Evolutionary conservation across 2,888 invertebrate genomes (phyloP), one percentile per base, ranked within the genome.

Genomic region (Oeneis ivallda): DNA sequence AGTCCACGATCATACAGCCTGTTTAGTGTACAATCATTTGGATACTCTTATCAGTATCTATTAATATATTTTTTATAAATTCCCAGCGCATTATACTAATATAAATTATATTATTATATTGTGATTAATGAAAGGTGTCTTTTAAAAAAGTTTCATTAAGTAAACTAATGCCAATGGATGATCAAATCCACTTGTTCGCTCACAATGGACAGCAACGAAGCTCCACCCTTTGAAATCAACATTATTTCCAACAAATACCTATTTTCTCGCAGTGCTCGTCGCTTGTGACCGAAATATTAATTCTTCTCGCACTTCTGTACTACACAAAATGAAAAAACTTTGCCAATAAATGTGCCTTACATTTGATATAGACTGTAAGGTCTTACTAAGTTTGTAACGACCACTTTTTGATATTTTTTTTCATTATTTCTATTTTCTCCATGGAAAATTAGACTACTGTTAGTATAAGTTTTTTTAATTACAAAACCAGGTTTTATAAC

Each of bases 131-230:
- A 8, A 41, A 41, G n/a, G 43, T 1, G n/a, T n/a, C n/a, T 15
- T 17, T 2, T 47, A 15, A 47, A 47, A 47, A 47, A 47, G 15
- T 52, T 52, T 5, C 52, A 50, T 10, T 49, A 11, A 2, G 26
- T 2, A 50, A 64, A 26, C 32, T 7, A 3, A 41, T 50, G 17
- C 19, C 53, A 53, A 47, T 53, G 52, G 58, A 53, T 53, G 52
- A 59, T 64, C 64, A 64, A 32, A 37, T 41, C 17, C 52, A 34
- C 58, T 64, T 64, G 64, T 64, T 50, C 34, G 9, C n/a, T 17
- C 45, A 64, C 58, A 59, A 64, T 13, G 19, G 58, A 45, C 58
- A 19, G 13, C 50, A 59, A 52, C 34, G 52, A 53, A 43, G 58
- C 13, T 32, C n/a, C 17, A 52, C 52, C 43, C 43, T 59, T 47